Evolutionary conservation across 2,113 vertebrate genomes (phyloP).

Genomic region (Girardinichthys multiradiatus): DNA sequence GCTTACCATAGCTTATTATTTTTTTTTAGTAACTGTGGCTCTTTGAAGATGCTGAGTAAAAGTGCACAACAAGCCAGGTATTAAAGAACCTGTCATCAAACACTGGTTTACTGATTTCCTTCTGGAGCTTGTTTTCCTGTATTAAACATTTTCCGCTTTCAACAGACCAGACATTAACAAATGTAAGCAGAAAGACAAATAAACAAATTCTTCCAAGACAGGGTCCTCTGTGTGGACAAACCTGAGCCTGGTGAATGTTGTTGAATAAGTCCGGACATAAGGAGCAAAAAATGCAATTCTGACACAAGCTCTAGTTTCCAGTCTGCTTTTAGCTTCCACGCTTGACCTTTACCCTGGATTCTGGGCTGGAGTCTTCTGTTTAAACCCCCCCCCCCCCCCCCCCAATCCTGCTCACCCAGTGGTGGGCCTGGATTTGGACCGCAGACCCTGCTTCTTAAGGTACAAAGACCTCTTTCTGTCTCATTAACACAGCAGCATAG

Average conservation of each 20-base stretch:
- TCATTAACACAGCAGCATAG: slow-evolving; percentile 3
- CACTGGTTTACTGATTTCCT: background rate
- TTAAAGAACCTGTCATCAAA: background rate
- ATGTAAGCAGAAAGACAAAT: background rate
- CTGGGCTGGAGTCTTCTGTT: background rate
- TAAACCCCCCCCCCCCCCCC: background rate
- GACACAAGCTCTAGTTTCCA: slow-evolving; percentile 1
- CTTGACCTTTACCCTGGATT: slow-evolving; percentile 10
- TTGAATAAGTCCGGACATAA: background rate
- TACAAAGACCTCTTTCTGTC: slow-evolving; percentile 36
- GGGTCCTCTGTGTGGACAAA: background rate
- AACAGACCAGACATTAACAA: background rate
- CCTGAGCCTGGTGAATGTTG: slow-evolving; percentile 3
- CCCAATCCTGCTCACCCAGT: background rate
- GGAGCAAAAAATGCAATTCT: background rate
- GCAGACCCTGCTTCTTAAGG: slow-evolving; percentile 1
- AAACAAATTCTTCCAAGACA: background rate
- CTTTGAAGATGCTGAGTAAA: background rate
- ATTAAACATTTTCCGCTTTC: background rate
- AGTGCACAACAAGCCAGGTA: background rate
- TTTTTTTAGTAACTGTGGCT: background rate
- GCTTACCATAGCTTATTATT: too few species aligned
- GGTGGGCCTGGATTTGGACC: background rate
- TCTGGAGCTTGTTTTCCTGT: background rate
- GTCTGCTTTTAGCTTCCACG: background rate